These are phyloP conservation scores for Drepana falcataria DNA, from an alignment of 2,888 invertebrate species.

Conservation along the genomic window DNA sequence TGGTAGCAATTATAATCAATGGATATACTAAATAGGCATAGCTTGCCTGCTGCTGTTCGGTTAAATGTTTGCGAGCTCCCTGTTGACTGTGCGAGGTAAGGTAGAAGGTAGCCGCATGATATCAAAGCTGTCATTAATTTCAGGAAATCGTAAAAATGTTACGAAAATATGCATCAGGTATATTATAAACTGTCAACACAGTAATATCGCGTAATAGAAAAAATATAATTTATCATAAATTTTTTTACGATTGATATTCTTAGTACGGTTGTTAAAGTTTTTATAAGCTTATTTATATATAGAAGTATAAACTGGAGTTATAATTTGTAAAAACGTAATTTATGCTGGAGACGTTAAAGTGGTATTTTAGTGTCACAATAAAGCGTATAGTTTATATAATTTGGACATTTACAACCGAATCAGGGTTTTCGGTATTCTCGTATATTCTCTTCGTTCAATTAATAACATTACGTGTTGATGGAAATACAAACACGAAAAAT, in stretches of 20 bases:
- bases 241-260: conserved; percentile 2
- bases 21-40: too few species aligned
- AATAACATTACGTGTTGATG: too few species aligned
- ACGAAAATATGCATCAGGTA: background rate
- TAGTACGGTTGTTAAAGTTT: conserved; percentile 2
- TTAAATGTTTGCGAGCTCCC: too few species aligned
- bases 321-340: background rate
- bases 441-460: too few species aligned
- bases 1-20: too few species aligned
- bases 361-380: background rate
- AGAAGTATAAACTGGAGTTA: background rate
- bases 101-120: too few species aligned
- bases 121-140: background rate
- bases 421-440: background rate
- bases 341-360: background rate
- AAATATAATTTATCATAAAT: background rate
- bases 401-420: conserved; percentile 1
- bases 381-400: background rate
- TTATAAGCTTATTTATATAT: background rate
- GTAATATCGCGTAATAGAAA: background rate
- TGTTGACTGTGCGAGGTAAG: too few species aligned
- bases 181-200: background rate
- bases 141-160: background rate
- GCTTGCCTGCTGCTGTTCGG: too few species aligned
- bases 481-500: too few species aligned